Conservation (phyloP, 1,140 invertebrate genomes). For the Octopus sinensis region DNA sequence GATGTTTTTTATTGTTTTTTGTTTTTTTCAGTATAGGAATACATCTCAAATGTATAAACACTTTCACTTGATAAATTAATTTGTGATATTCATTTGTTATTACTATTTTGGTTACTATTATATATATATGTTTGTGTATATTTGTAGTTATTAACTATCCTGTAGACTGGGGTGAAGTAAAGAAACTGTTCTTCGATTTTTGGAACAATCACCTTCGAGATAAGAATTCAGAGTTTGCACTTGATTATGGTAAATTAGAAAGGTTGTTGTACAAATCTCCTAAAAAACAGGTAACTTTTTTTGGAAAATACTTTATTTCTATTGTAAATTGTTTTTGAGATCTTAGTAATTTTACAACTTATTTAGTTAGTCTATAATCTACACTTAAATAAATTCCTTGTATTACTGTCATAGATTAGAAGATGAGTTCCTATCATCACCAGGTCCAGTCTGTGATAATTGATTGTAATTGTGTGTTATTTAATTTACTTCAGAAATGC, state of each 20-base stretch:
- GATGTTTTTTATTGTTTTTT: neutral
- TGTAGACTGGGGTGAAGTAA: neutral
- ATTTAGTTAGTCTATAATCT: too few species aligned
- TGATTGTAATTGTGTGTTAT: too few species aligned
- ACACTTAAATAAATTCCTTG: too few species aligned
- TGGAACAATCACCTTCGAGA: conserved; percentile 2
- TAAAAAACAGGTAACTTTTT: neutral
- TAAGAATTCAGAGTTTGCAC: neutral
- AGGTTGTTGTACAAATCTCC: neutral
- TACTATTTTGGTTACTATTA: neutral
- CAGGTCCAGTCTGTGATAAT: too few species aligned
- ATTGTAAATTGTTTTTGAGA: too few species aligned
- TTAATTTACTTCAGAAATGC: too few species aligned
- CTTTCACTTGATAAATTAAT: neutral
- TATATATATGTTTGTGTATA: neutral
- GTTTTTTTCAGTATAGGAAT: too few species aligned
- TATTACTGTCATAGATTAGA: too few species aligned
- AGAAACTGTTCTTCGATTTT: neutral
- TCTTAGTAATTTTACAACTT: too few species aligned
- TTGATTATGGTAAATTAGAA: neutral
- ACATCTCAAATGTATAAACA: neutral
- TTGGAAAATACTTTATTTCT: too few species aligned
- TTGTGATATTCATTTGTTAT: neutral
- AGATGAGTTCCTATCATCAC: too few species aligned
- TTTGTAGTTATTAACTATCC: conserved; percentile 1